These are phyloP conservation scores for Drosophila rubida DNA, from an alignment of 2,888 invertebrate species.

Conservation along the genomic window DNA sequence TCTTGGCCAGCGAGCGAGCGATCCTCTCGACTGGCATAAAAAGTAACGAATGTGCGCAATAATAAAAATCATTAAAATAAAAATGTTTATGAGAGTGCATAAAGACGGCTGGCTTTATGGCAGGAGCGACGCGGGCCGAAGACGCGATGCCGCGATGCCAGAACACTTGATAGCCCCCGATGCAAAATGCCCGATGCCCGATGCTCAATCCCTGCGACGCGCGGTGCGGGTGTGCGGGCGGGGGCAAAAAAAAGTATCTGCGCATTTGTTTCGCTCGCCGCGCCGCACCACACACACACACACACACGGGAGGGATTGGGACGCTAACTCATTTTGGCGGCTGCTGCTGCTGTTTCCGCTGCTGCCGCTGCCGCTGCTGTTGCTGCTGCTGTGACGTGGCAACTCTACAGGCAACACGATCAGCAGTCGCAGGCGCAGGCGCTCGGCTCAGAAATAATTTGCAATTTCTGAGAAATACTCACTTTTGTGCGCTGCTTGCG, in stretches of 20 bases:
- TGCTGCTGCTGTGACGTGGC: conserved; percentile 59
- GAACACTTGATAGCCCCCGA: conserved; percentile 65
- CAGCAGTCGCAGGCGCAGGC: conserved; percentile 60
- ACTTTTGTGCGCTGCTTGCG: conserved; percentile 67
- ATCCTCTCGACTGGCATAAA: conserved; percentile 69
- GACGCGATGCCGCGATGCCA: conserved; percentile 23
- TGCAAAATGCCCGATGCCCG: conserved; percentile 14
- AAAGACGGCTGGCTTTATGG: conserved; percentile 68
- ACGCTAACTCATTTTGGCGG: conserved; percentile 81
- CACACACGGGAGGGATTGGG: conserved; percentile 50
- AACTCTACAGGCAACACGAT: conserved; percentile 18
- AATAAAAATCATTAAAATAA: conserved; percentile 83
- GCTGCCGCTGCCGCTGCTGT: conserved; percentile 37
- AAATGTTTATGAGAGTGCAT: conserved; percentile 83
- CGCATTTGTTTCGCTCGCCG: conserved; percentile 62
- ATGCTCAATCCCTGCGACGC: conserved; percentile 18
- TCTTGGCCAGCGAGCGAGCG: conserved; percentile 20
- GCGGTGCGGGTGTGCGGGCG: conserved; percentile 65
- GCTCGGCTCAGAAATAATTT: conserved; percentile 82
- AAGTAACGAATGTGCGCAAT: conserved; percentile 81
- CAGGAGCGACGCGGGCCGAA: conserved; percentile 20
- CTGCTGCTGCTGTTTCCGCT: conserved; percentile 44
- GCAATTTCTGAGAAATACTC: conserved; percentile 82
- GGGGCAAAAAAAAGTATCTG: conserved; percentile 69
- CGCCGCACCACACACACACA: conserved; percentile 54